Base-by-base conservation (phyloP, 2,888 invertebrate species). In the Yponomeuta sedellus region DNA sequence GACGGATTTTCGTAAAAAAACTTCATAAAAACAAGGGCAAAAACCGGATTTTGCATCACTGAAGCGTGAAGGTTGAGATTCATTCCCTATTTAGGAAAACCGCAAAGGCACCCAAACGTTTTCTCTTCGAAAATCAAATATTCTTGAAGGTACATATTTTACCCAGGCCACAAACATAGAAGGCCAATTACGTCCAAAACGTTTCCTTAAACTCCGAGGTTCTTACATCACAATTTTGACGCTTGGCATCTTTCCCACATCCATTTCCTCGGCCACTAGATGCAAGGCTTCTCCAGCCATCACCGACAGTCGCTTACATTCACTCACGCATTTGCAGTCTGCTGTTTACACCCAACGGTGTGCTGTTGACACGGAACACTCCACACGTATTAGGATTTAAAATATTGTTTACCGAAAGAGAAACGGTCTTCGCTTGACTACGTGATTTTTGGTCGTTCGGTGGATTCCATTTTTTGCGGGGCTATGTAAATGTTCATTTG, bases 271-370 rank as follows among this genome's bases (percentile, higher is more conserved):
- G 34, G 34, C 34, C 34, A 22, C 22, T 20, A 11, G 59, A 59
- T 1, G 58, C 25, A 12, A 59, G 25, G 59, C 34, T 19, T 19
- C 28, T 62, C 39, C 19, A n/a, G 34, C 34, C 28, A 34, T 62
- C 62, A 39, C 19, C 19, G 19, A 39, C 62, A 62, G 40, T 62
- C 62, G 62, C 62, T 34, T 62, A 62, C 62, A 62, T 62, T 62
- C 62, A 39, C 62, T 62, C 62, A 59, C 59, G 20, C 59, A 20
- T 52, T 16, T 52, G 44, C 44, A 61, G 61, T 1, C 44, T 52
- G 16, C 16, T 16, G 44, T 52, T 12, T 52, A 52, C 44, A 16
- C 44, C 16, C 44, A 52, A 3, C 16, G 4, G 44, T 52, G 16
- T 52, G 44, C 16, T 52, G 44, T 52, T 52, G 44, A 52, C 44